A percentile compares a stretch with the other conserved stretches of the same genome.
Evolutionary conservation across 2,888 invertebrate genomes (phyloP).

Genomic region (Acanthopleura granulata): DNA sequence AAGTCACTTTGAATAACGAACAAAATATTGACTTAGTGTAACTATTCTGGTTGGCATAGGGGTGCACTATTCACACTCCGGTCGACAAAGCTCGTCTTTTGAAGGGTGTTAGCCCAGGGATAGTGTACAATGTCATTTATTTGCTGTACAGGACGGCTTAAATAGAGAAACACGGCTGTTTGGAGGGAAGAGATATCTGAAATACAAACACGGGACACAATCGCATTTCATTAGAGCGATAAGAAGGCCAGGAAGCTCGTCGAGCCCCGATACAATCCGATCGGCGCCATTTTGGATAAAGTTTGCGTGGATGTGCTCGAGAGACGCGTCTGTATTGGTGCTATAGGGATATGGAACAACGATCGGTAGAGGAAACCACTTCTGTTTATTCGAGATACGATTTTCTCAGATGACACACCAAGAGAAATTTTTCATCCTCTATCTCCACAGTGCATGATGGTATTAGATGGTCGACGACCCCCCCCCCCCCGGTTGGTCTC

Average conservation of each 20-base stretch:
- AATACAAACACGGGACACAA: neutral
- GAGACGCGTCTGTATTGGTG: no score
- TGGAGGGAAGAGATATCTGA: neutral
- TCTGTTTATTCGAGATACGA: slow-evolving; percentile 10
- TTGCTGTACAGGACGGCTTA: neutral
- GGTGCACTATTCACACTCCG: no score
- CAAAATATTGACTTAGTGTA: no score
- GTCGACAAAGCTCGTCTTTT: no score
- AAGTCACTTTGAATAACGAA: no score
- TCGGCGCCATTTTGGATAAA: slow-evolving; percentile 10
- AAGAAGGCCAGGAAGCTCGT: neutral
- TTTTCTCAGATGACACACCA: slow-evolving; percentile 1
- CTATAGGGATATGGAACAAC: no score
- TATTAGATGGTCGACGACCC: no score
- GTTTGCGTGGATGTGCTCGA: neutral
- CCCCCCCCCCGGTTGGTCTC: no score
- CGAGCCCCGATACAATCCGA: neutral
- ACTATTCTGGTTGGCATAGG: no score
- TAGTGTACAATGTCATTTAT: neutral
- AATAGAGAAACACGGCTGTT: slow-evolving; percentile 1
- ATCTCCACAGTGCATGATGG: neutral
- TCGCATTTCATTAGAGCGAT: slow-evolving; percentile 4
- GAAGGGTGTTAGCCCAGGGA: neutral
- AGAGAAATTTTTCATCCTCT: slow-evolving; percentile 4
- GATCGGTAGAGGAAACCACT: neutral